A percentile compares a stretch with the other conserved stretches of the same genome.
These are phyloP conservation scores for Tetramorium simillimum DNA, from an alignment of 1,140 invertebrate species.

Conservation along the genomic window DNA sequence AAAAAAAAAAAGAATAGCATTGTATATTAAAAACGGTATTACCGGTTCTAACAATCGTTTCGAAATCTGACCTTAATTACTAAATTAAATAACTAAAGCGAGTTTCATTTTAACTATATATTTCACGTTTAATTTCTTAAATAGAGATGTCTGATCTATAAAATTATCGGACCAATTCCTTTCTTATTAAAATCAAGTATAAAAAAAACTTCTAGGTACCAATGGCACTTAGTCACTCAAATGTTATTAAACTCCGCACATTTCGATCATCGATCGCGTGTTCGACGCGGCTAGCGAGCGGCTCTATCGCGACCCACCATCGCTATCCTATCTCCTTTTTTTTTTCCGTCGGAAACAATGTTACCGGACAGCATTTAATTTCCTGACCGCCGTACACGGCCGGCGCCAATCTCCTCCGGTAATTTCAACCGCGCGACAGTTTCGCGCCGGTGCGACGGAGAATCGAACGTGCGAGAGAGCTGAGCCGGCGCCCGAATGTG, in stretches of 20 bases:
- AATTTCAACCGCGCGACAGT: conserved; percentile 54
- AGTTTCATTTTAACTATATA: not conserved
- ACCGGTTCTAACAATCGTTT: not conserved
- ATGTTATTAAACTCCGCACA: conserved; percentile 8
- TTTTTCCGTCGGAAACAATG: conserved; percentile 71
- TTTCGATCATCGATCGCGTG: conserved; percentile 28
- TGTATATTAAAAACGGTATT: not conserved
- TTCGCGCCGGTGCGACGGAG: conserved; percentile 43
- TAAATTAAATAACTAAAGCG: not conserved
- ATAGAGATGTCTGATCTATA: not conserved
- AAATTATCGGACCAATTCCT: not conserved
- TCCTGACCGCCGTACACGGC: conserved; percentile 68
- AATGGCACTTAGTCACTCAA: not conserved
- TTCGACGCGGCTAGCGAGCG: not conserved
- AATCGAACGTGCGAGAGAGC: conserved; percentile 49
- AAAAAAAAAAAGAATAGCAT: not conserved
- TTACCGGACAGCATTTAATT: conserved; percentile 79
- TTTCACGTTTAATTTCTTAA: not conserved
- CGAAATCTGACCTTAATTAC: not conserved
- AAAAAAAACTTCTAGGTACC: not conserved
- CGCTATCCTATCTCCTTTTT: conserved; percentile 29
- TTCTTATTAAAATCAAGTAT: not conserved
- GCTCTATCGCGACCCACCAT: conserved; percentile 12
- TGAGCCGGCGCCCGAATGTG: conserved; percentile 80
- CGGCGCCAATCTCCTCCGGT: conserved; percentile 41